phyloP scores from a whole-genome alignment of 2,797 vertebrate species.

The Labeo calbasu region DNA sequence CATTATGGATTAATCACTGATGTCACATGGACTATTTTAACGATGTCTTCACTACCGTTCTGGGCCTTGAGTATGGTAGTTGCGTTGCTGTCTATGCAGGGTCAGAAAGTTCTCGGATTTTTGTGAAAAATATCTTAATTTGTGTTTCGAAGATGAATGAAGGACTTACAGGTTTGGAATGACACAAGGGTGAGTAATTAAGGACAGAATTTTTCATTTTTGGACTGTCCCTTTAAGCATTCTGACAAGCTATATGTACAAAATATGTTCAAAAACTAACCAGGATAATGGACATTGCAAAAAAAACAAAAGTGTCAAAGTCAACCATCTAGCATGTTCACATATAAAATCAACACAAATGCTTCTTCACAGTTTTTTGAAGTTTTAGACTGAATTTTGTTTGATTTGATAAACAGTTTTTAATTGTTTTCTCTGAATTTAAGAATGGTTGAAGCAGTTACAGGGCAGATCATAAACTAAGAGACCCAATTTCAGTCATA shows the following conservation, averaged over 20 bases:
- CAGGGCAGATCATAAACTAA: conserved; percentile 4
- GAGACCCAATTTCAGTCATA: neutral
- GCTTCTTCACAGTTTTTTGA: neutral
- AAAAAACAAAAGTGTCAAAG: neutral
- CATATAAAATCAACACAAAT: neutral
- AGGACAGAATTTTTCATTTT: no score
- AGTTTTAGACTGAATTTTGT: no score
- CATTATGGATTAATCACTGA: no score
- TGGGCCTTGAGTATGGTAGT: no score
- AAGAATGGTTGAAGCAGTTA: neutral
- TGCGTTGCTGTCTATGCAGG: no score
- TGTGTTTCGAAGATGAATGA: no score
- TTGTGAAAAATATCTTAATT: no score
- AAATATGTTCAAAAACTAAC: neutral
- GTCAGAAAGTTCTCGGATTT: no score
- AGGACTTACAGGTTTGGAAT: no score
- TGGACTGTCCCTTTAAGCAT: neutral
- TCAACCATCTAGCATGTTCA: neutral
- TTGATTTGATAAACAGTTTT: neutral
- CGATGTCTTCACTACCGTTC: no score
- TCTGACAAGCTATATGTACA: neutral
- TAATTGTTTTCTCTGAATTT: neutral
- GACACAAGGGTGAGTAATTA: no score
- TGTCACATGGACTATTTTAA: no score
- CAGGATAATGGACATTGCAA: neutral